Evolutionary conservation across 1,140 invertebrate species (phyloP), one percentile per base, ranked within the genome.

Genomic region (Rhopalosiphum padi): DNA sequence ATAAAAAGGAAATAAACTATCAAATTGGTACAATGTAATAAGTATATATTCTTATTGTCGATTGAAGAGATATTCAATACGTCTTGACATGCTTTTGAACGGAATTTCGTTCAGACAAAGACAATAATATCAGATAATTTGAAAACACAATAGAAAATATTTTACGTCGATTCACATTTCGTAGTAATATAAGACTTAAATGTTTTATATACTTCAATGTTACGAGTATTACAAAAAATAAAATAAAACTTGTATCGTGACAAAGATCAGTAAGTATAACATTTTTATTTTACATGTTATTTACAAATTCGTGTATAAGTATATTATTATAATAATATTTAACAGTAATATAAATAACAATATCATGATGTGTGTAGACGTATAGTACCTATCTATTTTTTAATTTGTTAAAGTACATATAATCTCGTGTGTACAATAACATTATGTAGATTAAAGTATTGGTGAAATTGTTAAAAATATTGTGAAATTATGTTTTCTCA

Each of bases 131-230:
- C 43, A n/a, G 43, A 87, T 77, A 77, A 77, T 87, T 30, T 30
- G 9, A n/a, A 87, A 87, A 87, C 85, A 87, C 85, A 46, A 87
- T 86, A 15, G 85, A 46, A 86, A 86, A 86, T 87, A 46, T 87
- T 87, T 87, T 46, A 87, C 85, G 5, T 46, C 41, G 25, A 46
- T 87, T 46, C 8, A 9, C 30, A 85, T 37, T 37, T 37, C 35
- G 2, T 21, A 35, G n/a, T 82, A 82, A 22, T 82, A 37, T 37
- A 83, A 83, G 35, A 37, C 35, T 5, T 82, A 37, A 8, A 82
- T 37, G 77, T 83, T 6, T 35, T 53, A 53, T 53, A 53, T 77
- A 77, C 60, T n/a, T 15, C 11, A 77, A 77, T 77, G 15, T 77
- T 77, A 37, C 37, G 37, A 37, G 37, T 37, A n/a, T 77, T n/a